These are phyloP conservation scores for Platyrinchus mystaceus DNA, from an alignment of 2,797 vertebrate genomes.

Conservation along the genomic window DNA sequence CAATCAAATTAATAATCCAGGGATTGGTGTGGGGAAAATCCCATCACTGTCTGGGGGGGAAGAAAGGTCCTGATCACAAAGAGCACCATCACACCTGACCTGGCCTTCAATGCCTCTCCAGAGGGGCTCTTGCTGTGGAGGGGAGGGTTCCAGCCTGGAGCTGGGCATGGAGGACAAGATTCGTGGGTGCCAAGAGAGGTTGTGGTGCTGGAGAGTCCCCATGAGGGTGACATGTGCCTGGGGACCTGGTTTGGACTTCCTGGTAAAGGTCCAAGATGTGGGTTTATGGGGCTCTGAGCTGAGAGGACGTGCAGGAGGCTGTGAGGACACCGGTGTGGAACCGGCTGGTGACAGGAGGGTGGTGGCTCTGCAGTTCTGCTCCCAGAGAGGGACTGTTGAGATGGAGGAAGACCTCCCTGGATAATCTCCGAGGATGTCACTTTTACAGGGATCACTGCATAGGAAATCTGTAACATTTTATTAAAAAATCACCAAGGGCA, in stretches of 20 bases:
- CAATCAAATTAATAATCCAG: neutral
- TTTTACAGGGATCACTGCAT: rapidly evolving
- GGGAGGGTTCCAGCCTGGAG: neutral
- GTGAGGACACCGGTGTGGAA: neutral
- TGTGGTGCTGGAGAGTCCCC: neutral
- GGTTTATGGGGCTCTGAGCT: neutral
- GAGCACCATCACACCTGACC: neutral
- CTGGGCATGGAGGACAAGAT: neutral
- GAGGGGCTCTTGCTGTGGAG: neutral
- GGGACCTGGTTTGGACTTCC: neutral
- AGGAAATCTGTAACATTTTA: rapidly evolving
- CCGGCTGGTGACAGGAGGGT: neutral
- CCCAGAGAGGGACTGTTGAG: neutral
- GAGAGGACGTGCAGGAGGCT: neutral
- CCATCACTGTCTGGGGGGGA: neutral
- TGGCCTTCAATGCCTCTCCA: neutral
- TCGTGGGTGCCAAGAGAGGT: neutral
- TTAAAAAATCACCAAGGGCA: neutral
- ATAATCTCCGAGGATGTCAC: neutral
- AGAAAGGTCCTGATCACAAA: neutral
- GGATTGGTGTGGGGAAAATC: neutral
- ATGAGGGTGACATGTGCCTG: neutral
- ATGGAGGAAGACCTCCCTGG: neutral
- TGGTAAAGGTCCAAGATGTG: neutral
- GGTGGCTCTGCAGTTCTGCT: neutral